Base-by-base conservation (phyloP, 2,113 vertebrate genomes). In the Arvicanthis niloticus region DNA sequence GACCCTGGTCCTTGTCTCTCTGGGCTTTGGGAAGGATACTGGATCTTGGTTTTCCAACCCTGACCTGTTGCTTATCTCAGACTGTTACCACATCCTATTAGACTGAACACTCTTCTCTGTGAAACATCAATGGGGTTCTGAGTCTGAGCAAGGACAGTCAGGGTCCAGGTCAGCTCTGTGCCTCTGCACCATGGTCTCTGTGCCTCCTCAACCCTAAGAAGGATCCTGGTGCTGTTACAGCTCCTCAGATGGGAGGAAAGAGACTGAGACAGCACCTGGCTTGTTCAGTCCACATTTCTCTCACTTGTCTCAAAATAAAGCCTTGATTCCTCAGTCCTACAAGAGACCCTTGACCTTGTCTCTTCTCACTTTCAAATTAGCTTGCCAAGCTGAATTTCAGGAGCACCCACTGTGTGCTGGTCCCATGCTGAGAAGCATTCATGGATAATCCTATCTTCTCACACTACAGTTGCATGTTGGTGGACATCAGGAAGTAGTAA, bases 31-130 rank as follows among this genome's bases (percentile, higher is more conserved):
- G 53, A n/a, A 0, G 0, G 31, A 17, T 51, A 24, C 8, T 6
- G n/a, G 0, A 19, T 29, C 12, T 68, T 80, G 34, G 34, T 11
- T 65, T 21, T 15, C 42, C 9, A 2, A 4, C 53, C 80, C 31
- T 95, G 67, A 82, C 31, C 24, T 29, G 11, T 10, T 24, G 26
- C 60, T 82, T 8, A 70, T 17, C 22, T 19, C 3, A 88, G 22
- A 2, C 13, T 15, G 80, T 77, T 6, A 5, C 58, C 67, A 82
- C 0, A 2, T 60, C 31, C 51, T 21, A 7, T 60, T 12, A 88
- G 34, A 34, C 5, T 87, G 24, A 42, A 16, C 3, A 42, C 1
- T 8, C 37, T 0, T 22, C 56, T 1, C 21, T 45, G 29, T 0
- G 11, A 40, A 58, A 8, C 11, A 77, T 3, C 29, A 13, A 13